phyloP scores from a whole-genome alignment of 1,140 invertebrate genomes.

The Penaeus japonicus region DNA sequence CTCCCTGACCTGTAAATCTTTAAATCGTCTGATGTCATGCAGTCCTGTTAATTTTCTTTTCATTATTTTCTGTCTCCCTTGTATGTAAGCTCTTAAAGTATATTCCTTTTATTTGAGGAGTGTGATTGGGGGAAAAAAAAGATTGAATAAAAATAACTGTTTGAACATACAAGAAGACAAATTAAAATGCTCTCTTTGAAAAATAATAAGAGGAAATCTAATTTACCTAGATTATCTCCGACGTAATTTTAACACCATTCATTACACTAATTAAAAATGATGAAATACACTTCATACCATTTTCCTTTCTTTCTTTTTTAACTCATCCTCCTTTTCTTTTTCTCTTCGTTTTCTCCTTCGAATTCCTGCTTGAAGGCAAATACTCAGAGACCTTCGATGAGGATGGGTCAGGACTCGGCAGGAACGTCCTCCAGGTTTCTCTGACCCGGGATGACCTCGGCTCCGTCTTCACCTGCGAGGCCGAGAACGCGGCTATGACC shows the following conservation, averaged over 20 bases:
- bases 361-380: conserved; percentile 30
- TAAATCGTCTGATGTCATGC: too few species aligned
- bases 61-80: conserved; percentile 9
- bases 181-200: too few species aligned
- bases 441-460: conserved; percentile 80
- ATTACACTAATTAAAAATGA: too few species aligned
- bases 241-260: too few species aligned
- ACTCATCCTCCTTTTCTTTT: too few species aligned
- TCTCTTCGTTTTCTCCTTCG: neutral
- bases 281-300: neutral
- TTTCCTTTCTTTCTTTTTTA: neutral
- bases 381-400: conserved; percentile 50
- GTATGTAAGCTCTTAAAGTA: conserved; percentile 10
- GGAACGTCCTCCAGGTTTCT: conserved; percentile 72
- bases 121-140: too few species aligned
- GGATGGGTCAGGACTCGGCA: conserved; percentile 72
- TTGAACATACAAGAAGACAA: too few species aligned
- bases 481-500: conserved; percentile 76
- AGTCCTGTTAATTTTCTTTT: neutral
- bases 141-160: too few species aligned
- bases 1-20: too few species aligned
- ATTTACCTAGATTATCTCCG: too few species aligned
- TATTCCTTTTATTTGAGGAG: neutral
- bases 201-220: too few species aligned
- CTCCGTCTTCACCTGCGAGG: conserved; percentile 78